These are phyloP conservation scores for Stictonetta naevosa DNA, from an alignment of 2,113 vertebrate genomes.

Conservation along the genomic window DNA sequence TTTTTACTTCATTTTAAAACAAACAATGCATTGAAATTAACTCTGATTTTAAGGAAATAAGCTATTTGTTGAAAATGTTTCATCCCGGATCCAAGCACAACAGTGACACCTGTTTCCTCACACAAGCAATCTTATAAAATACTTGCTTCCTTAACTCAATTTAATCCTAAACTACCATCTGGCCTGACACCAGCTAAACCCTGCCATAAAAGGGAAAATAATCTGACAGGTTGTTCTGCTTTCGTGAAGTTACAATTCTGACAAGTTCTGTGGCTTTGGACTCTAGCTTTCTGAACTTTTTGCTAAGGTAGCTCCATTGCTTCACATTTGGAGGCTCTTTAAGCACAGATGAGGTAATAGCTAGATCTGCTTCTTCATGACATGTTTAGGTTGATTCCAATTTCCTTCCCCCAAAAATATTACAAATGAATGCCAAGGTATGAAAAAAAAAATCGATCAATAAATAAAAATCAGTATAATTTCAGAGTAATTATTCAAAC, in stretches of 20 bases:
- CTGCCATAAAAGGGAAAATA: neutral
- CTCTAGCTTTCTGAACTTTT: neutral
- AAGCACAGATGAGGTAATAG: neutral
- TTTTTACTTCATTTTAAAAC: neutral
- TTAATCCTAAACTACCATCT: neutral
- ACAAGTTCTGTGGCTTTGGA: neutral
- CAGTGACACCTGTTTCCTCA: neutral
- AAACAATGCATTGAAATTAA: neutral
- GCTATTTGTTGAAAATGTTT: neutral
- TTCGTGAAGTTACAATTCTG: neutral
- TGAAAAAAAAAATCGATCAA: neutral
- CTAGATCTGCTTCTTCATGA: neutral
- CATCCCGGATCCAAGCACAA: neutral
- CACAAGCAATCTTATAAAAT: neutral
- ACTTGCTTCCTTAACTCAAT: neutral
- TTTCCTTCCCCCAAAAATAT: neutral
- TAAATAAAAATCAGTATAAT: neutral
- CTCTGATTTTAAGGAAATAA: neutral
- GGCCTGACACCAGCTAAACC: neutral
- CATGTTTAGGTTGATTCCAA: neutral
- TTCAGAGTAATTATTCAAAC: neutral
- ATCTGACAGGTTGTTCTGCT: neutral
- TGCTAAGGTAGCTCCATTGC: neutral
- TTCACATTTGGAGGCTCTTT: neutral
- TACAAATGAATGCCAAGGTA: neutral